Evolutionary conservation across 1,140 invertebrate genomes (phyloP).

Genomic region (Gonioctena quinquepunctata): DNA sequence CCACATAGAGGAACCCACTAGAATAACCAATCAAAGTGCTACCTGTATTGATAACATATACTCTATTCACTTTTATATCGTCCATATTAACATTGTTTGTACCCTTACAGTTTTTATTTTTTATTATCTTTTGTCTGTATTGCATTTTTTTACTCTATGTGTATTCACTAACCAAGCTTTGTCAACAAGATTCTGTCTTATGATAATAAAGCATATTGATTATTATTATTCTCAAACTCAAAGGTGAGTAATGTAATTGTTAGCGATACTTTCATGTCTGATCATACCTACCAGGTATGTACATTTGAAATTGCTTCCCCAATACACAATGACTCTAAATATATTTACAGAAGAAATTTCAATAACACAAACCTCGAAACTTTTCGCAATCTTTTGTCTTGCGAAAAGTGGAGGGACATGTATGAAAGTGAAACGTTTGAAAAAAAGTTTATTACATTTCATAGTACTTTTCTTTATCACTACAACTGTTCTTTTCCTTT

Average conservation of each 20-base stretch:
- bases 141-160: no score
- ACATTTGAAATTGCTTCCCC: neutral
- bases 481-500: neutral
- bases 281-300: neutral
- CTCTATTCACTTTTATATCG: no score
- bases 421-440: neutral
- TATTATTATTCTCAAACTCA: no score
- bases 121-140: no score
- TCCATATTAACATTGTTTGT: no score
- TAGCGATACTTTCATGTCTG: neutral
- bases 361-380: neutral
- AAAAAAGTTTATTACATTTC: neutral
- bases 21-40: neutral
- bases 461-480: neutral
- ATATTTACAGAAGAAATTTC: neutral
- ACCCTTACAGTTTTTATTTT: no score
- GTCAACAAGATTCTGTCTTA: no score
- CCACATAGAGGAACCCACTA: neutral
- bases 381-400: neutral
- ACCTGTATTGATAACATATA: conserved; percentile 8
- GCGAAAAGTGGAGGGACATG: neutral
- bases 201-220: no score
- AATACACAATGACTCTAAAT: neutral
- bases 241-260: conserved; percentile 1
- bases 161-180: no score